phyloP scores from a whole-genome alignment of 2,888 invertebrate genomes.

The Sinelater perroti region DNA sequence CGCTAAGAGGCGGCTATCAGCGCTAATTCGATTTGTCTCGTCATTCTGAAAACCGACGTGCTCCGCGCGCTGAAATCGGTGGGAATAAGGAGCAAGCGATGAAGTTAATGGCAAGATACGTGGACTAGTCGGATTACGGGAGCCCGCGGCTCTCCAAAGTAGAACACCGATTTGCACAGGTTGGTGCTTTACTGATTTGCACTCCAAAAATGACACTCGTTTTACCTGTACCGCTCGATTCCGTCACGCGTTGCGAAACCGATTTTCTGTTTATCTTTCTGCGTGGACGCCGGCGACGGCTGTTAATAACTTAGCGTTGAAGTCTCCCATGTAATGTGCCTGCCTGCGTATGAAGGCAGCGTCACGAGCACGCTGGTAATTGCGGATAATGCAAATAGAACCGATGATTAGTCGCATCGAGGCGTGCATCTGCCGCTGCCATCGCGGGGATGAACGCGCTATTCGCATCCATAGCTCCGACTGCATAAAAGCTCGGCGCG shows the following conservation, averaged over 20 bases:
- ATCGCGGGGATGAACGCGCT: slow-evolving; percentile 19
- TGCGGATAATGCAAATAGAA: slow-evolving; percentile 28
- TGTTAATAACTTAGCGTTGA: no score
- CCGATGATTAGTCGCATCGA: slow-evolving; percentile 30
- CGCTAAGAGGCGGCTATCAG: slow-evolving; percentile 2
- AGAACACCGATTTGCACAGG: slow-evolving; percentile 22
- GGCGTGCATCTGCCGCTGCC: slow-evolving; percentile 33
- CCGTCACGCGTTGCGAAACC: not conserved
- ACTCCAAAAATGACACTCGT: slow-evolving; percentile 8
- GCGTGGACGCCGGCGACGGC: no score
- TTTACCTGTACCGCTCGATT: not conserved
- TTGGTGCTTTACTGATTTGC: slow-evolving; percentile 15
- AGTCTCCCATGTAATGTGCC: slow-evolving; percentile 10
- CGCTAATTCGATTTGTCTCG: slow-evolving; percentile 8
- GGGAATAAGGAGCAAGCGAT: slow-evolving; percentile 14
- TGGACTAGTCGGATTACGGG: slow-evolving; percentile 25
- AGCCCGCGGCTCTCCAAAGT: slow-evolving; percentile 24
- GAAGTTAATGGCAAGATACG: slow-evolving; percentile 22
- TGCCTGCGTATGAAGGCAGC: slow-evolving; percentile 19
- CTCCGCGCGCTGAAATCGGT: not conserved
- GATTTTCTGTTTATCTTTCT: no score
- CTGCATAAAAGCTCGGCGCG: slow-evolving; percentile 21
- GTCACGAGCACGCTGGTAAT: slow-evolving; percentile 34
- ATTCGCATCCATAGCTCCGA: slow-evolving; percentile 18
- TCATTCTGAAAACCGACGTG: no score